Conservation (phyloP, 2,113 vertebrate genomes). For the Rhineura floridana region DNA sequence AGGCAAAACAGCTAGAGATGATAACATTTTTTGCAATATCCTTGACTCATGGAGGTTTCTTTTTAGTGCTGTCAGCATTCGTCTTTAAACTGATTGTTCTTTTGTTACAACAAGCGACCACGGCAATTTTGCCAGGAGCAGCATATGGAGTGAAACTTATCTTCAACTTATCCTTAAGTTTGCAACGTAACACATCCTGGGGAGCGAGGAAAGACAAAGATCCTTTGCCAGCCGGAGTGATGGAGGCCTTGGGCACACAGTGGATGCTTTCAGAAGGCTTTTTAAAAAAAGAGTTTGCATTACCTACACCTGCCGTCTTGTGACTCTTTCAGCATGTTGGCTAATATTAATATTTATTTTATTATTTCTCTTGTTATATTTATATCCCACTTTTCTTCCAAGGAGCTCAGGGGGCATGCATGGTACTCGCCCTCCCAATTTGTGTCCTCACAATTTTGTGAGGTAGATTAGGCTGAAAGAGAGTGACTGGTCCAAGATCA, state of each 20-base stretch:
- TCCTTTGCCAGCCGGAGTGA: not conserved
- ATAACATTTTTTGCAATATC: not conserved
- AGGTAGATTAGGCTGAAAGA: no score
- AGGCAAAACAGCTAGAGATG: not conserved
- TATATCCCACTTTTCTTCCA: no score
- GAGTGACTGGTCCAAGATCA: no score
- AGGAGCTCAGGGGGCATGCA: no score
- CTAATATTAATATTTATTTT: not conserved
- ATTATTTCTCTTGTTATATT: no score
- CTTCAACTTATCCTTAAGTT: not conserved
- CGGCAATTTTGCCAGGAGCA: not conserved
- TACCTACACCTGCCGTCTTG: not conserved
- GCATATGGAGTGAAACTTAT: not conserved
- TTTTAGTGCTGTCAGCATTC: not conserved
- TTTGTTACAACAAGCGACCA: not conserved
- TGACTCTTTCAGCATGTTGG: not conserved
- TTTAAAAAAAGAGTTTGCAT: no score
- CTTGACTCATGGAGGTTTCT: not conserved
- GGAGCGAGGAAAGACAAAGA: not conserved
- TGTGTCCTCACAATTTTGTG: no score
- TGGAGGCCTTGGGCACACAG: not conserved
- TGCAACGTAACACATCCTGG: not conserved
- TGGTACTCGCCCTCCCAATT: no score
- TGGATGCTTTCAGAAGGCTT: not conserved
- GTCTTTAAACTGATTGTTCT: not conserved